Evolutionary conservation across 2,113 vertebrate species (phyloP).

Genomic region (Indri indri): DNA sequence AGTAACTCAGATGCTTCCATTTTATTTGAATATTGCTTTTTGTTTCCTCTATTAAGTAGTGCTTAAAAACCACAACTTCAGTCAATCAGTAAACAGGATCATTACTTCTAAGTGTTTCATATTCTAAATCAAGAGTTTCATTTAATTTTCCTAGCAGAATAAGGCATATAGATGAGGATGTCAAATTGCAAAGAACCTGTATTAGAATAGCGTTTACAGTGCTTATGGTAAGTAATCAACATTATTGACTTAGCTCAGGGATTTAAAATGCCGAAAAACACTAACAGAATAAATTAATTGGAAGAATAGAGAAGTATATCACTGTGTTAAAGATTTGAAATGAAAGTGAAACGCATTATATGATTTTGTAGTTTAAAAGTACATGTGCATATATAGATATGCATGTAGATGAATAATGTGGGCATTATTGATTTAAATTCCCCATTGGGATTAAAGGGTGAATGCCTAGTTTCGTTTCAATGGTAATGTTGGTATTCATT

Average conservation of each 20-base stretch:
- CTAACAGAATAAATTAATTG: conserved; percentile 83
- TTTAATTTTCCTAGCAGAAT: conserved; percentile 86
- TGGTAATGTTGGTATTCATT: conserved; percentile 79
- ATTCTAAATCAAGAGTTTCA: conserved; percentile 84
- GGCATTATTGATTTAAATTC: conserved; percentile 79
- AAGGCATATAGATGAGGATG: conserved; percentile 85
- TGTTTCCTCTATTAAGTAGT: conserved; percentile 83
- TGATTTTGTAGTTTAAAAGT: conserved; percentile 69
- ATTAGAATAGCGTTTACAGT: conserved; percentile 78
- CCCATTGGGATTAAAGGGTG: conserved; percentile 66
- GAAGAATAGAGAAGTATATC: conserved; percentile 75
- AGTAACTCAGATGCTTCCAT: conserved; percentile 74
- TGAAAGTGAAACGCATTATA: conserved; percentile 72
- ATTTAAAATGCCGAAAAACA: conserved; percentile 84
- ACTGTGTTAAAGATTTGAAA: conserved; percentile 78
- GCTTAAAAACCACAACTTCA: conserved; percentile 83
- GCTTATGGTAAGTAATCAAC: conserved; percentile 85
- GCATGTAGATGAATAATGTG: conserved; percentile 59
- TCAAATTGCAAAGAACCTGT: conserved; percentile 86
- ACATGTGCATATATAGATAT: conserved; percentile 64
- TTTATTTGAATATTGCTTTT: conserved; percentile 78
- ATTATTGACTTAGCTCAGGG: conserved; percentile 84
- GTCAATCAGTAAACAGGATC: conserved; percentile 85
- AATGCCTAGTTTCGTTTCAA: conserved; percentile 71
- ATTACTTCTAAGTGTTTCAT: conserved; percentile 85